Evolutionary conservation across 2,113 vertebrate species (phyloP), one percentile per base, ranked within the genome.

Genomic region (Crotalus helleri): DNA sequence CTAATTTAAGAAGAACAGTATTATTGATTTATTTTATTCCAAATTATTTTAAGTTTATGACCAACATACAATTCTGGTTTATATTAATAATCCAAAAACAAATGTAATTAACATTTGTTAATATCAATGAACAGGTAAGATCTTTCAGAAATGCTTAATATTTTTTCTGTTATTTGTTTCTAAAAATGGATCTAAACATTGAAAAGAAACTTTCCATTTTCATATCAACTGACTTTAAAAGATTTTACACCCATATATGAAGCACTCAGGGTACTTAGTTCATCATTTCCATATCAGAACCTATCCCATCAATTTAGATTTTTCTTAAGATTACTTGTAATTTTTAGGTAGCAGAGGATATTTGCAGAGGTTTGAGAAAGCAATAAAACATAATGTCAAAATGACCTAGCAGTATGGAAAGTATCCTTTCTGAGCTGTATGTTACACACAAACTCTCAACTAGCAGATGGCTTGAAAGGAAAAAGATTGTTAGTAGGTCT

Each of bases 401-500:
- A 89, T 96, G 92, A 96, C 89, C 87, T 95, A 94, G 92, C 58
- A 90, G 90, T 53, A 23, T 51, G 92, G 26, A 96, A 92, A 90
- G 74, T 90, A 91, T 94, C 92, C 53, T 91, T 95, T 93, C 94
- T 29, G 89, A 49, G 58, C 91, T 94, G 44, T 95, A 92, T 91
- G 74, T 92, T 91, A 89, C 94, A 61, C 23, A 92, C 91, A 90
- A 94, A 95, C 92, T 94, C 59, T 94, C 92, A 95, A 93, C 94
- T 89, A 93, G 93, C 95, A 96, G 95, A 96, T 97, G 94, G 94
- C 92, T 94, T 92, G 92, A 96, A 97, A 96, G 93, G 92, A 93
- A 96, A 96, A 81, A 94, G 91, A 94, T 94, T 94, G 92, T 87
- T 96, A 95, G 94, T 95, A 95, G 95, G 91, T 95, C 95, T 97